These are phyloP conservation scores for Alsophila aescularia DNA, from an alignment of 2,888 invertebrate species.

Conservation along the genomic window DNA sequence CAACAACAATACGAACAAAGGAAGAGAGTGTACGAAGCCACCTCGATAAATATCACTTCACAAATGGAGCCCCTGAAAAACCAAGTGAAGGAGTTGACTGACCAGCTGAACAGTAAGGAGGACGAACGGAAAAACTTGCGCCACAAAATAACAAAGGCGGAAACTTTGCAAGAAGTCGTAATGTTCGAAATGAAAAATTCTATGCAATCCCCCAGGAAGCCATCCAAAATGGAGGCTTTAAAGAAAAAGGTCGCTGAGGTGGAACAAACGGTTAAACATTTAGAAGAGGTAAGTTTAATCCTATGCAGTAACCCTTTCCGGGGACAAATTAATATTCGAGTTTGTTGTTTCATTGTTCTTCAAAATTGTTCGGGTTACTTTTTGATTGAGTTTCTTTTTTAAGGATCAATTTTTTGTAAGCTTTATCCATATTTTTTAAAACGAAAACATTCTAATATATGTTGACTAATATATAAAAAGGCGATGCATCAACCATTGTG, in stretches of 20 bases:
- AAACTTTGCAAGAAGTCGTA: slow-evolving; percentile 82
- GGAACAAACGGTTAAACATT: slow-evolving; percentile 80
- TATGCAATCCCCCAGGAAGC: slow-evolving; percentile 78
- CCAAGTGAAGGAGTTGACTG: slow-evolving; percentile 80
- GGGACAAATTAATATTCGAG: slow-evolving; percentile 17
- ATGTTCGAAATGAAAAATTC: slow-evolving; percentile 80
- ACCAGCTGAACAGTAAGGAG: slow-evolving; percentile 79
- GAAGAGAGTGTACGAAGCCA: slow-evolving; percentile 87
- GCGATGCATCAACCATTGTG: too few relatives aligned
- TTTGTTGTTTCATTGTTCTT: slow-evolving; percentile 10
- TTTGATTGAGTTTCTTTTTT: slow-evolving; percentile 11
- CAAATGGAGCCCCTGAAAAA: slow-evolving; percentile 84
- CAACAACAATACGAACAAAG: slow-evolving; percentile 88
- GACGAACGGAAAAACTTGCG: slow-evolving; percentile 81
- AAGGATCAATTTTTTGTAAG: not conserved
- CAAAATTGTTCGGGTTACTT: slow-evolving; percentile 8
- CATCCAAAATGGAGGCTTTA: slow-evolving; percentile 85
- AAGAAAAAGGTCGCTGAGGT: slow-evolving; percentile 85
- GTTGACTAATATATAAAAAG: too few relatives aligned
- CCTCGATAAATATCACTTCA: slow-evolving; percentile 82
- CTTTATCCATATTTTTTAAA: not conserved
- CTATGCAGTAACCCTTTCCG: slow-evolving; percentile 10
- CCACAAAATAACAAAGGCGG: slow-evolving; percentile 83
- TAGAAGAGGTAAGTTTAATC: slow-evolving; percentile 66
- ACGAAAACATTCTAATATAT: too few relatives aligned